Base-by-base conservation (phyloP, 2,888 invertebrate genomes). In the Eupithecia dodoneata region DNA sequence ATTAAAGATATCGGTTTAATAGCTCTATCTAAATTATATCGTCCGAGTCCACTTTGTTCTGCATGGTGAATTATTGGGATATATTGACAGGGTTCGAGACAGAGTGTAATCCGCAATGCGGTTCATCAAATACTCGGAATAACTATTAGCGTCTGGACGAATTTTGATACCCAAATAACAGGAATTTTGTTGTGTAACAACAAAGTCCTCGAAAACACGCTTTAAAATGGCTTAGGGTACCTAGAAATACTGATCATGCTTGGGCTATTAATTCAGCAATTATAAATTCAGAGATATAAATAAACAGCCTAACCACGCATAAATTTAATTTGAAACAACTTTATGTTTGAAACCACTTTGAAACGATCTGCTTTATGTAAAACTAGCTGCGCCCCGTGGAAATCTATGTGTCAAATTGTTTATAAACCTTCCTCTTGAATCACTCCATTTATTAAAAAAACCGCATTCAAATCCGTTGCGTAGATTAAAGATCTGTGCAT, bases 1-100 rank as follows among this genome's bases (percentile, higher is more conserved):
- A 59, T 18, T 9, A 59, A 18, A 59, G 2, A 13, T 52, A 52
- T 4, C 59, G 9, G 67, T 77, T 77, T 81, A 81, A 81, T 78
- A 79, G 78, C 76, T 80, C 75, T 81, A 84, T 84, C 84, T 85
- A 83, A 85, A 85, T 85, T 87, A 86, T 86, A 87, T 85, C 84
- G 84, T 84, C 77, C 82, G 83, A 83, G 83, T 83, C 83, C 87
- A 85, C 85, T 86, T 85, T 85, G 85, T 84, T 85, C 81, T 79
- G 75, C 79, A 81, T 87, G 86, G 87, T 91, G 87, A 91, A 89
- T 91, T 89, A 91, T 91, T 87, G 87, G 88, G 85, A 84, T 81
- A 82, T 87, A 89, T 88, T 90, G 91, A 89, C 88, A 87, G 82
- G 84, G 78, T 78, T 78, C 71, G 78, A 81, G 77, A 75, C 71